These are phyloP conservation scores for Tethea ocularis DNA, from an alignment of 2,888 invertebrate species.

Conservation along the genomic window DNA sequence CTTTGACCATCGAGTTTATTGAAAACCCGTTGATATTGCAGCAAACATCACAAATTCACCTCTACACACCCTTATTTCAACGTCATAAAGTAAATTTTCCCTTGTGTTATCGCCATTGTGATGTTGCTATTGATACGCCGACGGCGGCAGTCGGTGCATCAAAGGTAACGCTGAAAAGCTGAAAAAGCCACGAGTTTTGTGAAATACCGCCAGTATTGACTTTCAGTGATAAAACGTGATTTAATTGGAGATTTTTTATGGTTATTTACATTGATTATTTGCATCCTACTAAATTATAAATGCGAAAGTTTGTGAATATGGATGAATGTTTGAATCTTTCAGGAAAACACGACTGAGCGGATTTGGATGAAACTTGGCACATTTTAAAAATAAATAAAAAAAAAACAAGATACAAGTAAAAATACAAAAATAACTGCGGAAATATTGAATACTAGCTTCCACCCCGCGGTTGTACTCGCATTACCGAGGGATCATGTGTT, in stretches of 20 bases:
- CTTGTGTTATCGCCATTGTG: not conserved
- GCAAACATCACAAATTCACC: not conserved
- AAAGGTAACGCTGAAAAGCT: constrained; percentile 24
- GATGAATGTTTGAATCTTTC: no score
- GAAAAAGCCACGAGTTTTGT: constrained; percentile 2
- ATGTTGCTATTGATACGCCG: constrained; percentile 18
- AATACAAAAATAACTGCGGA: no score
- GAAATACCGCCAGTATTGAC: constrained; percentile 5
- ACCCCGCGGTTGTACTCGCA: no score
- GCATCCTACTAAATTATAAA: no score
- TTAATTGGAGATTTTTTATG: not conserved
- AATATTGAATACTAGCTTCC: no score
- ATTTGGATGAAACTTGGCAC: no score
- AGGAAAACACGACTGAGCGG: no score
- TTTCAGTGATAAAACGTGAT: constrained; percentile 6
- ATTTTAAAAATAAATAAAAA: no score
- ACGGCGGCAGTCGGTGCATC: constrained; percentile 28
- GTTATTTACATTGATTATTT: not conserved
- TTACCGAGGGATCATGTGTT: no score
- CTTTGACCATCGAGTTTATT: constrained; percentile 19
- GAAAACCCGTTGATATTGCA: not conserved
- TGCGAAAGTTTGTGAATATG: no score
- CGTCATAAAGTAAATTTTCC: not conserved
- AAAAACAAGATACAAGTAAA: no score
- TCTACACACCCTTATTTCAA: not conserved